phyloP scores from a whole-genome alignment of 2,888 invertebrate species.

The Danaus chrysippus region DNA sequence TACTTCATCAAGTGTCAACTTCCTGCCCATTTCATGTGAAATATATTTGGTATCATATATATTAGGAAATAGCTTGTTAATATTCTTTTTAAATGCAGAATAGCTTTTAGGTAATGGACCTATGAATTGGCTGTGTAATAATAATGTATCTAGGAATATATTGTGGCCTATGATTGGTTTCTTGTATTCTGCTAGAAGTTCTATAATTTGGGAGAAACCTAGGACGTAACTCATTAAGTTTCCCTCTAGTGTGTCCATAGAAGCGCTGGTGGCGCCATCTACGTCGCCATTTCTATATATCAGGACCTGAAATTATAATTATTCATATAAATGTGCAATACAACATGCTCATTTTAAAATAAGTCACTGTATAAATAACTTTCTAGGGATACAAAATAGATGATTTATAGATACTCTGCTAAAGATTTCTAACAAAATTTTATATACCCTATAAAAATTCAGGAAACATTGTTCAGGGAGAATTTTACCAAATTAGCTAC shows the following conservation, averaged over 20 bases:
- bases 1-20: slow-evolving; percentile 61
- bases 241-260: slow-evolving; percentile 66
- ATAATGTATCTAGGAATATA: slow-evolving; percentile 82
- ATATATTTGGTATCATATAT: slow-evolving; percentile 88
- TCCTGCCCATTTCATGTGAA: slow-evolving; percentile 74
- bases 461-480: not conserved
- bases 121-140: slow-evolving; percentile 86
- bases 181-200: slow-evolving; percentile 75
- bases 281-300: slow-evolving; percentile 62
- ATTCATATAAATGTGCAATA: not conserved
- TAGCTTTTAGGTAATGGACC: slow-evolving; percentile 83
- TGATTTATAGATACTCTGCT: too few relatives aligned
- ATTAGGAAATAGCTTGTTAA: slow-evolving; percentile 81
- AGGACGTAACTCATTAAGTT: slow-evolving; percentile 71
- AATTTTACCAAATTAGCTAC: slow-evolving; percentile 9
- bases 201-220: slow-evolving; percentile 84
- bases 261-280: slow-evolving; percentile 57
- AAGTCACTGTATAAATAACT: too few relatives aligned
- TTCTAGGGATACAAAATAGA: too few relatives aligned
- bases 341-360: too few relatives aligned
- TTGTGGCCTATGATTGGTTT: slow-evolving; percentile 90
- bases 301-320: slow-evolving; percentile 54
- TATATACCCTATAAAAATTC: not conserved
- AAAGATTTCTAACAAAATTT: too few relatives aligned
- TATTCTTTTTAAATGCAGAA: slow-evolving; percentile 80